Base-by-base conservation (phyloP, 2,888 invertebrate species). In the Galerucella pusilla region DNA sequence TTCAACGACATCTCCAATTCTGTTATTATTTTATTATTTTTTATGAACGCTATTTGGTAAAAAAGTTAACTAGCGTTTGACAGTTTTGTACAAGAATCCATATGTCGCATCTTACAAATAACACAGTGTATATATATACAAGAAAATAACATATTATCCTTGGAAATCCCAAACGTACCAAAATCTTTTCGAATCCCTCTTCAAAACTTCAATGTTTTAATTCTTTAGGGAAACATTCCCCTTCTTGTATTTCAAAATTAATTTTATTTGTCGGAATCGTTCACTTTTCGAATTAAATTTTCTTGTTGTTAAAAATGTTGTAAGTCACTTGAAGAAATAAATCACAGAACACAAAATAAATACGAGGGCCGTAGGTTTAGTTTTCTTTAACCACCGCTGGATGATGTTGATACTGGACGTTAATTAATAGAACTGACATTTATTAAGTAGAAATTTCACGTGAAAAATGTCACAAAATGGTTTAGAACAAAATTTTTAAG, bases 121-220 rank as follows among this genome's bases (percentile, higher is more conserved):
- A 20, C 20, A 20, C 20, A 20, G 20, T 20, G 20, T 20, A 20
- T 20, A 20, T 14, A 6, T 60, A 25, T 73, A 25, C n/a, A 42
- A 49, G 35, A 25, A 14, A 46, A 49, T 45, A 54, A 71, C 52
- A 57, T 14, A 45, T 61, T 14, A n/a, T 46, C 79, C 81, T 83
- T 82, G 81, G 80, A 80, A 82, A 74, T 85, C 85, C 82, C 85
- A 83, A 81, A 80, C 82, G 84, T 79, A 84, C 81, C 76, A 69
- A 78, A 78, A 78, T 80, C 79, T 76, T 76, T 78, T 80, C 81
- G 71, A 10, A 81, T 83, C 84, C 84, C 82, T 83, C 66, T 73
- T 77, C 82, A 81, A 84, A 86, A 86, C 85, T 86, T 87, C 86
- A 88, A 87, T 87, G 87, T 87, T 87, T 87, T 87, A 87, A 87